Evolutionary conservation across 1,140 invertebrate genomes (phyloP), one percentile per base, ranked within the genome.

Genomic region (Cepaea nemoralis): DNA sequence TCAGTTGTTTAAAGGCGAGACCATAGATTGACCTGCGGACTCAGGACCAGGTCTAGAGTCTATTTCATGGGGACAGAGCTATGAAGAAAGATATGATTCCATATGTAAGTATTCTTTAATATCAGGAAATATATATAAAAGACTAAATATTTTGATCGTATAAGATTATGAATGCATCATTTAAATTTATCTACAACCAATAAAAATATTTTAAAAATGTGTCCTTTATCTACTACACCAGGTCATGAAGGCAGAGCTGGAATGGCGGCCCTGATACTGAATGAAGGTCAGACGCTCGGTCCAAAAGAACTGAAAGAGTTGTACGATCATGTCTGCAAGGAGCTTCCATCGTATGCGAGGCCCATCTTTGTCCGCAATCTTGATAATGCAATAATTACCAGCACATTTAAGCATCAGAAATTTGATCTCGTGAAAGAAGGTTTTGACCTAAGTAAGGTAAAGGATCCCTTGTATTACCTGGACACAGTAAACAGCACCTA

Each of bases 291-390:
- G 12, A 70, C 67, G 14, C 37, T 77, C 45, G 59, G 59, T 27
- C 10, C 27, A 37, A 40, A 77, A 71, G 63, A 82, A 66, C 31
- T 77, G 37, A 67, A 77, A 33, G 45, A 77, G 31, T 27, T 77
- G 48, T 77, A 77, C 16, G 31, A 82, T 6, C 83, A 89, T 35
- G 81, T 90, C 27, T 59, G 75, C 14, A 70, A 86, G 48, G 90
- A 94, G 31, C 91, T 99, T 69, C 96, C 97, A 0, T 88, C 93
- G 0, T 98, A 98, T 90, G 97, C 97, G 0, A 92, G 95, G 63
- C 97, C 97, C 1, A 93, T 97, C 75, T 98, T 98, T 91, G 89
- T 98, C 69, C 93, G 97, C 84, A 93, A 97, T 31, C 77, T 85
- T 39, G 59, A 82, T 14, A 82, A 85, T 45, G 75, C 87, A 27